A percentile compares a stretch with the other conserved stretches of the same genome.
These are phyloP conservation scores for Brienomyrus brachyistius DNA, from an alignment of 2,113 vertebrate genomes.

Conservation along the genomic window DNA sequence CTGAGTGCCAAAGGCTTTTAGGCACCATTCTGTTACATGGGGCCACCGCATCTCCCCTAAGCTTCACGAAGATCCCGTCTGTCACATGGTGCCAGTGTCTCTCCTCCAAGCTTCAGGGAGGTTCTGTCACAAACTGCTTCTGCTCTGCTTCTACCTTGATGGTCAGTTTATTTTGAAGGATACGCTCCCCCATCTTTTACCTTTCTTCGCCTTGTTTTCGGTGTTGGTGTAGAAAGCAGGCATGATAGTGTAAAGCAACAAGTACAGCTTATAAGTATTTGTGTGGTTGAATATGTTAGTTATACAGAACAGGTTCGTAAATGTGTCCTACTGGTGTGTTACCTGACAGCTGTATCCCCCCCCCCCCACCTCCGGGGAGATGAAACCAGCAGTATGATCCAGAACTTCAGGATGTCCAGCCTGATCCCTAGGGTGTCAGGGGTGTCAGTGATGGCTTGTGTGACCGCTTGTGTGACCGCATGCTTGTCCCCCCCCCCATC, in stretches of 20 bases:
- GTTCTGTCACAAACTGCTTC: background rate
- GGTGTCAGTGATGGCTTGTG: too few species aligned
- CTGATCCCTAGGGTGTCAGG: too few species aligned
- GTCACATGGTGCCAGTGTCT: background rate
- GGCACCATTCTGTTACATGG: background rate
- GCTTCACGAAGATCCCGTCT: background rate
- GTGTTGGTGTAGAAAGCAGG: background rate
- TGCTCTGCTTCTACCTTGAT: background rate
- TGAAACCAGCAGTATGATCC: background rate
- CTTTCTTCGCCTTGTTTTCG: background rate
- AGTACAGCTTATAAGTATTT: background rate
- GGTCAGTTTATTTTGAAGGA: background rate
- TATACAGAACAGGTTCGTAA: background rate
- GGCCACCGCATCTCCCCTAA: background rate
- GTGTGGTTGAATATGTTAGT: background rate
- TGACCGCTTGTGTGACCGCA: too few species aligned
- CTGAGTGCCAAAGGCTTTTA: constrained; percentile 30
- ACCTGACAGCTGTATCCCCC: background rate
- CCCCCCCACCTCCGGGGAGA: background rate
- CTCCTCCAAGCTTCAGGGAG: background rate
- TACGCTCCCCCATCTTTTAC: background rate
- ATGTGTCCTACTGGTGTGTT: background rate
- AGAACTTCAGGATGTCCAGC: too few species aligned
- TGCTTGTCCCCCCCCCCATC: background rate
- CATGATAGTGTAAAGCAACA: background rate